A percentile compares a stretch with the other conserved stretches of the same genome.
These are phyloP conservation scores for Trididemnum clinides DNA, from an alignment of 23 tunicate species.

Conservation along the genomic window DNA sequence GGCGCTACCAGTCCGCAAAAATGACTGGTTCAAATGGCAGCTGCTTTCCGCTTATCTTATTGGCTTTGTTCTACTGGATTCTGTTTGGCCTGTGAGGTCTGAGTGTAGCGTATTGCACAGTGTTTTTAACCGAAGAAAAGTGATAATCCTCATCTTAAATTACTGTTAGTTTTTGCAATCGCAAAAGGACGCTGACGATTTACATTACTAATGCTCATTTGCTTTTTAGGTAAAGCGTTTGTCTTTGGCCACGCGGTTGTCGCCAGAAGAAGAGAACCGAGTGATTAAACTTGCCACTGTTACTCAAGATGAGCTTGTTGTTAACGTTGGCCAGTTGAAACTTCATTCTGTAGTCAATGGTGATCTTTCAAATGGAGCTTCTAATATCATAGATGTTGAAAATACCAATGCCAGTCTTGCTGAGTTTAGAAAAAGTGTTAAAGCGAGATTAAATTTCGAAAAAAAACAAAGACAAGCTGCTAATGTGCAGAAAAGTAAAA, in stretches of 20 bases:
- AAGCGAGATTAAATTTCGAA: not conserved
- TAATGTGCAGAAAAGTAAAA: not conserved
- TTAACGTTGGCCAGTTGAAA: not conserved
- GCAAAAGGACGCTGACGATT: too few relatives aligned
- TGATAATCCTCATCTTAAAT: too few relatives aligned
- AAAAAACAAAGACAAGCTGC: not conserved
- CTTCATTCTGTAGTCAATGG: not conserved
- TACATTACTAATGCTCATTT: too few relatives aligned
- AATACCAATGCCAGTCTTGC: not conserved
- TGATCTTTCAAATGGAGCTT: not conserved
- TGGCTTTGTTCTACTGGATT: too few relatives aligned
- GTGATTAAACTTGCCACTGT: not conserved
- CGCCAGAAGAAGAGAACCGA: constrained; percentile 38
- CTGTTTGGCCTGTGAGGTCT: too few relatives aligned
- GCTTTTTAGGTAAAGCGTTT: constrained; percentile 32
- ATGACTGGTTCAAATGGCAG: too few relatives aligned
- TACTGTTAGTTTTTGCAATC: too few relatives aligned
- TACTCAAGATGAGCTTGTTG: not conserved
- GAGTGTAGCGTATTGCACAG: too few relatives aligned
- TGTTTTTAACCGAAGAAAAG: too few relatives aligned
- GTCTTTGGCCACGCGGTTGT: constrained; percentile 9
- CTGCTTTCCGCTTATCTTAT: too few relatives aligned
- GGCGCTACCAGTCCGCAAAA: too few relatives aligned
- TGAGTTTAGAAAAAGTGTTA: not conserved
- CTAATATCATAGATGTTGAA: not conserved